Evolutionary conservation across 2,888 invertebrate genomes (phyloP).

Genomic region (Byasa hedistus): DNA sequence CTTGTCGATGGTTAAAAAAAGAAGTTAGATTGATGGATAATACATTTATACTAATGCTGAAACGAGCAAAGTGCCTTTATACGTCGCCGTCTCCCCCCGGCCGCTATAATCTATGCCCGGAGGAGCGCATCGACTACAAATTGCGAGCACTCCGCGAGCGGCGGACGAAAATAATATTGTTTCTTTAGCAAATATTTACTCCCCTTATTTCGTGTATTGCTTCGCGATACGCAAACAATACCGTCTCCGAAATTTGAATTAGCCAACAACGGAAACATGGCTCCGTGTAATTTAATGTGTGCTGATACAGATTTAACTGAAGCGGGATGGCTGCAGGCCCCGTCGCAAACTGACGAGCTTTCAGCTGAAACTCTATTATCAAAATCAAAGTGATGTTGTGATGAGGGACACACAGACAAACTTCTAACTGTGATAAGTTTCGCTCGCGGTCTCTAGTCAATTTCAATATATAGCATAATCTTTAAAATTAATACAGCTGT

Average conservation of each 20-base stretch:
- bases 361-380: too few relatives aligned
- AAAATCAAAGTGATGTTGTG: too few relatives aligned
- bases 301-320: too few relatives aligned
- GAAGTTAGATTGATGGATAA: too few relatives aligned
- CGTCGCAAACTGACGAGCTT: too few relatives aligned
- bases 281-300: background rate
- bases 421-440: too few relatives aligned
- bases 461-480: too few relatives aligned
- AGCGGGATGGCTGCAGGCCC: too few relatives aligned
- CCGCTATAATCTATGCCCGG: slow-evolving; percentile 48
- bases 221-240: slow-evolving; percentile 39
- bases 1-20: too few relatives aligned
- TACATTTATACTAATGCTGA: slow-evolving; percentile 8
- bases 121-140: slow-evolving; percentile 77
- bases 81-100: background rate
- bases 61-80: background rate
- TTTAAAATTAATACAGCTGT: too few relatives aligned
- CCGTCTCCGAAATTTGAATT: slow-evolving; percentile 31
- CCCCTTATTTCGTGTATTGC: slow-evolving; percentile 62
- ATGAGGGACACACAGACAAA: too few relatives aligned
- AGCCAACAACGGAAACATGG: slow-evolving; percentile 1
- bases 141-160: slow-evolving; percentile 59
- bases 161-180: slow-evolving; percentile 77
- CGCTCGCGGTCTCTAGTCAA: too few relatives aligned
- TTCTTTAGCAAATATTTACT: slow-evolving; percentile 76